phyloP scores from a whole-genome alignment of 2,888 invertebrate genomes.

The Drosophila mimica region DNA sequence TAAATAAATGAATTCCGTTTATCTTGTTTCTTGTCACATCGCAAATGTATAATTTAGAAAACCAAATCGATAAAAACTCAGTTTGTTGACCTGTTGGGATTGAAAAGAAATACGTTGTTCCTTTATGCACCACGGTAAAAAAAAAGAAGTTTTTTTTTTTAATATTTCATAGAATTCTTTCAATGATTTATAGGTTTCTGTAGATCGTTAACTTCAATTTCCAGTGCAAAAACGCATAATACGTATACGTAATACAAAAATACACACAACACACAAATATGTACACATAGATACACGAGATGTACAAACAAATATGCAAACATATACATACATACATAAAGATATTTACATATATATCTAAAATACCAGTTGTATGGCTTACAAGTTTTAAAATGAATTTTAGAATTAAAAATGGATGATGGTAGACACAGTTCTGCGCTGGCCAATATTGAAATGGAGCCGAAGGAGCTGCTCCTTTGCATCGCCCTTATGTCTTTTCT shows the following conservation, averaged over 20 bases:
- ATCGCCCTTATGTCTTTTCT: not conserved
- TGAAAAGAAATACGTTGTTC: not conserved
- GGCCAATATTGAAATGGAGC: not conserved
- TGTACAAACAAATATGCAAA: conserved; percentile 12
- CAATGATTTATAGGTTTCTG: conserved; percentile 22
- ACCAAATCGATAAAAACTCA: conserved; percentile 26
- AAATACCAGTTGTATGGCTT: conserved; percentile 21
- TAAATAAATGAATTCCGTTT: not conserved
- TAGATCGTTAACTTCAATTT: conserved; percentile 47
- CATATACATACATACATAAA: conserved; percentile 14
- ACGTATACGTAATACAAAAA: conserved; percentile 52
- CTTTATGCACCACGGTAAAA: not conserved
- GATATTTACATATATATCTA: conserved; percentile 16
- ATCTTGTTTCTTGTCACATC: not conserved
- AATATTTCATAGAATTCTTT: conserved; percentile 16
- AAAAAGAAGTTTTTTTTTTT: not conserved
- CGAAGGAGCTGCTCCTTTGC: not conserved
- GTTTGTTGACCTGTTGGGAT: not conserved
- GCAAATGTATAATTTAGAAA: not conserved
- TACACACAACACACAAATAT: conserved; percentile 31
- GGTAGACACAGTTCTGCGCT: not conserved
- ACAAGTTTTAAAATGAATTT: conserved; percentile 36
- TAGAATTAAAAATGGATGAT: conserved; percentile 8
- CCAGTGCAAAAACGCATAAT: conserved; percentile 58
- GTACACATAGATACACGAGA: conserved; percentile 22